Evolutionary conservation across 1,140 invertebrate genomes (phyloP).

Genomic region (Euwallacea fornicatus): DNA sequence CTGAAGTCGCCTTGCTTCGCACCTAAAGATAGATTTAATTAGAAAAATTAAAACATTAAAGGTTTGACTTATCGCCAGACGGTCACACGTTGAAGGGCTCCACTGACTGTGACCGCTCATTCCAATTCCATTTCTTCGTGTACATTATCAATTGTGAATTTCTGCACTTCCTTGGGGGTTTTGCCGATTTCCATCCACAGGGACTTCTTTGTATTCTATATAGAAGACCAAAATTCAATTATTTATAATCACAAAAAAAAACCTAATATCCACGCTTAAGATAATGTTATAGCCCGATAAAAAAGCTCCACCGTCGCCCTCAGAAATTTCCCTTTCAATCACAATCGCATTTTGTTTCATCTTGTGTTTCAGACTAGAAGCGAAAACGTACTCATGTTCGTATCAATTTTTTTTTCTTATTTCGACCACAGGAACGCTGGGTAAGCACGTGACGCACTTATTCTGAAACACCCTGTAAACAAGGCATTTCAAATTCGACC

Average conservation of each 20-base stretch:
- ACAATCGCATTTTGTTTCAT: slow-evolving; percentile 80
- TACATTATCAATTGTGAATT: slow-evolving; percentile 82
- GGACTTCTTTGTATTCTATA: slow-evolving; percentile 78
- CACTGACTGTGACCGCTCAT: slow-evolving; percentile 90
- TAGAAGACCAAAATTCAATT: background rate
- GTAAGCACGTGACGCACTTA: no score
- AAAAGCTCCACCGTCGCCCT: slow-evolving; percentile 90
- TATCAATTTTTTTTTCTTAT: no score
- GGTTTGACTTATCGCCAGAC: slow-evolving; percentile 67
- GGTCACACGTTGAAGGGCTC: slow-evolving; percentile 86
- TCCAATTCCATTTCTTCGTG: slow-evolving; percentile 95
- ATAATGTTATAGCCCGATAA: slow-evolving; percentile 90
- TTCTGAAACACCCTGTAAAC: no score
- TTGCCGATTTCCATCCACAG: slow-evolving; percentile 97
- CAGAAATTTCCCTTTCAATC: slow-evolving; percentile 91
- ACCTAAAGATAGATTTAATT: slow-evolving; percentile 41
- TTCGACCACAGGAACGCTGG: no score
- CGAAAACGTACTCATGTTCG: no score
- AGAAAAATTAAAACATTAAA: slow-evolving; percentile 1
- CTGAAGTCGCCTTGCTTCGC: slow-evolving; percentile 57
- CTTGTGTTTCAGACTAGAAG: slow-evolving; percentile 81
- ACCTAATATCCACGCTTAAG: slow-evolving; percentile 67
- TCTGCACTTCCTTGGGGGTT: slow-evolving; percentile 78
- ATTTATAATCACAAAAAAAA: slow-evolving; percentile 2
- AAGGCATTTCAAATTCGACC: no score